Conservation (phyloP, 2,113 vertebrate genomes). For the Chelonoidis abingdonii region DNA sequence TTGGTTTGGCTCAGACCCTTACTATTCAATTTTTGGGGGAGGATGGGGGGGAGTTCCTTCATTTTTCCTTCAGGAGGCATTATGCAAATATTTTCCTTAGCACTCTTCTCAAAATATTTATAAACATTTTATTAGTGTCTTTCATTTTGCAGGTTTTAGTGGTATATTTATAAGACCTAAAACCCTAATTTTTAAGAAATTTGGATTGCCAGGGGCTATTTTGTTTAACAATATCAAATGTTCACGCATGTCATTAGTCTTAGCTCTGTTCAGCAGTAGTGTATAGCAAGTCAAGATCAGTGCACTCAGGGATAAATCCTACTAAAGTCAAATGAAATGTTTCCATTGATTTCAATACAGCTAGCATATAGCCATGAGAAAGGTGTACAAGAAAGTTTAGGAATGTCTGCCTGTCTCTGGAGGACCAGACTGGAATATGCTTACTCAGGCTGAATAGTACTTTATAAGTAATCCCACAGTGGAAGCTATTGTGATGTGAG, state of each 20-base stretch:
- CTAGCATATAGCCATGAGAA: not conserved
- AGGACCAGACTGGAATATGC: not conserved
- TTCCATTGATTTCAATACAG: not conserved
- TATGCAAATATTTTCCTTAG: not conserved
- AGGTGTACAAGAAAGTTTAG: not conserved
- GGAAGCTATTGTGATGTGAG: not conserved
- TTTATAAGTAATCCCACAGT: not conserved
- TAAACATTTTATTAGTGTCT: not conserved
- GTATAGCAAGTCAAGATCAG: not conserved
- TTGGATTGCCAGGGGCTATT: not conserved
- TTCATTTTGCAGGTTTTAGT: not conserved
- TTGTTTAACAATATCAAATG: not conserved
- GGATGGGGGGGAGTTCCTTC: not conserved
- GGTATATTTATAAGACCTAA: not conserved
- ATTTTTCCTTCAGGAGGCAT: not conserved
- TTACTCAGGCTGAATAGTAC: not conserved
- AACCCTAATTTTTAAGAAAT: not conserved
- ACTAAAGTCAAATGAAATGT: not conserved
- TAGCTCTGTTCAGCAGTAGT: not conserved
- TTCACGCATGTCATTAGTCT: not conserved
- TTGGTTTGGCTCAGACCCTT: conserved; percentile 1
- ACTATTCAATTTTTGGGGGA: not conserved
- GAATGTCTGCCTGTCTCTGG: not conserved
- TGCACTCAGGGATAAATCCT: not conserved
- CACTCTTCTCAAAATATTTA: not conserved